phyloP scores from a whole-genome alignment of 2,888 invertebrate genomes.

The Chelonus formosanus region DNA sequence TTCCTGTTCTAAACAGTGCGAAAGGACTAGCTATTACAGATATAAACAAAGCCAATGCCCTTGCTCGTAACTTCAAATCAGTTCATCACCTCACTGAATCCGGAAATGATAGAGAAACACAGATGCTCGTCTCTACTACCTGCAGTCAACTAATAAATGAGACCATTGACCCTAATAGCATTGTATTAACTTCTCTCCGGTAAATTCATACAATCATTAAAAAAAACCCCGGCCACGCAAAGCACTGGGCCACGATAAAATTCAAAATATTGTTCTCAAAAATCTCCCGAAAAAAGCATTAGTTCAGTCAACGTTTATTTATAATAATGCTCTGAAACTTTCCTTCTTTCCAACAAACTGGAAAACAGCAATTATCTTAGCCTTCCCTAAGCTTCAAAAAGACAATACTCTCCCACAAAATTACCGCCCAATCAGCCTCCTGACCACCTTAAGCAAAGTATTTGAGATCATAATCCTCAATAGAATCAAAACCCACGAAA shows the following conservation, averaged over 20 bases:
- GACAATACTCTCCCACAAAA: too few relatives aligned
- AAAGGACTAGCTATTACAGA: conserved; percentile 18
- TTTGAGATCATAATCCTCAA: too few relatives aligned
- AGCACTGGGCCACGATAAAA: conserved; percentile 21
- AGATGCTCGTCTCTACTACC: too few relatives aligned
- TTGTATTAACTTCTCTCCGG: neutral
- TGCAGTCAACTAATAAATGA: neutral
- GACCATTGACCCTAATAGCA: too few relatives aligned
- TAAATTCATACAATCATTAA: conserved; percentile 15
- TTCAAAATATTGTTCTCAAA: conserved; percentile 37
- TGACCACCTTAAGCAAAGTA: too few relatives aligned
- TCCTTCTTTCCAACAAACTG: too few relatives aligned
- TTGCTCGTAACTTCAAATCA: conserved; percentile 34
- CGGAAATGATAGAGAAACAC: conserved; percentile 20
- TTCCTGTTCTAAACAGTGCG: conserved; percentile 30
- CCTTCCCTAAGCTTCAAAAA: too few relatives aligned
- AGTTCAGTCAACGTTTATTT: too few relatives aligned
- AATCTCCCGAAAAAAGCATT: conserved; percentile 45
- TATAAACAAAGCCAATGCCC: conserved; percentile 30
- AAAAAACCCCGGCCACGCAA: conserved; percentile 10
- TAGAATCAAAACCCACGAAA: too few relatives aligned
- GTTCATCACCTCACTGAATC: conserved; percentile 35
- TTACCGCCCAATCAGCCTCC: too few relatives aligned
- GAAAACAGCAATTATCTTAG: too few relatives aligned
- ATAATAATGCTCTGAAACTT: too few relatives aligned